These are phyloP conservation scores for Platypus cylindrus DNA, from an alignment of 2,888 invertebrate species.

Conservation along the genomic window DNA sequence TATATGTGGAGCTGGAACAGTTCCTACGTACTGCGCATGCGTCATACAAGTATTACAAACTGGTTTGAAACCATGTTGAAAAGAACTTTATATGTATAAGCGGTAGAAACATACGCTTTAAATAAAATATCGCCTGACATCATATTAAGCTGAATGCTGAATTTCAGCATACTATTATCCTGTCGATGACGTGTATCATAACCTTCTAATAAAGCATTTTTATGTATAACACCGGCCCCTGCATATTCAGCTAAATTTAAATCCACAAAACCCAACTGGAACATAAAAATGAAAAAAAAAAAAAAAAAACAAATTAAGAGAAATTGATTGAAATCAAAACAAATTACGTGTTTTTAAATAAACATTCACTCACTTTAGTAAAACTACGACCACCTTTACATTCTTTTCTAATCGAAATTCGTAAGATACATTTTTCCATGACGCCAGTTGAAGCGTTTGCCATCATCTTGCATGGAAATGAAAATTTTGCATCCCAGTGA, in stretches of 20 bases:
- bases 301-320: not conserved
- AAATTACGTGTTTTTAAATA: not conserved
- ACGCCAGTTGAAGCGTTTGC: conserved; percentile 92
- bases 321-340: not conserved
- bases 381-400: conserved; percentile 43
- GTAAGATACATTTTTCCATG: conserved; percentile 81
- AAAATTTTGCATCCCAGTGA: conserved; percentile 82
- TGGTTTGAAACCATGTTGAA: too few species aligned
- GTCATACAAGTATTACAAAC: too few species aligned
- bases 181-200: conserved; percentile 86
- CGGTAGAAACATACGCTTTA: conserved; percentile 75
- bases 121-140: conserved; percentile 92
- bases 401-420: conserved; percentile 92
- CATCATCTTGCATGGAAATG: conserved; percentile 93
- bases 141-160: conserved; percentile 87
- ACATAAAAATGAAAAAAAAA: not conserved
- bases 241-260: conserved; percentile 95
- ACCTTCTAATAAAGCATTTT: conserved; percentile 87
- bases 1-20: too few species aligned
- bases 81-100: too few species aligned
- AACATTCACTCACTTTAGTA: conserved; percentile 10
- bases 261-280: conserved; percentile 88
- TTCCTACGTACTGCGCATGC: too few species aligned
- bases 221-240: conserved; percentile 75
- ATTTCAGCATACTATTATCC: conserved; percentile 91